Percentiles rank a stretch among this genome's conserved stretches.
Conservation (phyloP, 2,113 vertebrate genomes). For the Odocoileus hemionus region DNA sequence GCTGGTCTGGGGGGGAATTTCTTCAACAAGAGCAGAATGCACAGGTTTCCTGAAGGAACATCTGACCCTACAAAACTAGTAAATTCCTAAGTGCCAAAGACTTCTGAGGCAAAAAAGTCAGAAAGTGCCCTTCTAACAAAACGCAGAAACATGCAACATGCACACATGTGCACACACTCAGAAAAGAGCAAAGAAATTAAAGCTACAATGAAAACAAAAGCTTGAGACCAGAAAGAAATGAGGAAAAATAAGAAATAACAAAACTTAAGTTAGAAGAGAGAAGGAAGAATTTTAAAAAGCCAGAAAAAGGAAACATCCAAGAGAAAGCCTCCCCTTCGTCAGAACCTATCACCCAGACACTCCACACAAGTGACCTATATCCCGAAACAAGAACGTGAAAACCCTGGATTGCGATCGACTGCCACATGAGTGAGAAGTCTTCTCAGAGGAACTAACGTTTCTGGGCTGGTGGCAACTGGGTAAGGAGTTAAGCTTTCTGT, state of each 20-base stretch:
- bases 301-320: constrained; percentile 44
- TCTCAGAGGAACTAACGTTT: constrained; percentile 72
- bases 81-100: background rate
- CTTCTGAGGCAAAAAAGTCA: background rate
- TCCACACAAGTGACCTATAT: constrained; percentile 38
- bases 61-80: background rate
- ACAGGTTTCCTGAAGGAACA: background rate
- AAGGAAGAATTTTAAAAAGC: constrained; percentile 45
- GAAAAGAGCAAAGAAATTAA: background rate
- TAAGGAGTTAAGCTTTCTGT: constrained; percentile 54
- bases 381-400: constrained; percentile 63
- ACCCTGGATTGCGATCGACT: constrained; percentile 69
- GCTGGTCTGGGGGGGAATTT: background rate
- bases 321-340: constrained; percentile 34
- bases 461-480: constrained; percentile 70
- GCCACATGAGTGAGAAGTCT: constrained; percentile 75
- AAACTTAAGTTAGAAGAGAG: constrained; percentile 32
- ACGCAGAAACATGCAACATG: background rate
- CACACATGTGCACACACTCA: background rate
- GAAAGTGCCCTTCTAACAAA: constrained; percentile 5
- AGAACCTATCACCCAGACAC: constrained; percentile 26
- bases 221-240: background rate
- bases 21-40: constrained; percentile 10
- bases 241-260: constrained; percentile 32
- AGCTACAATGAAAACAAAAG: constrained; percentile 26